These are phyloP conservation scores for Tretioscincus oriximinensis DNA, from an alignment of 2,113 vertebrate genomes.

Conservation along the genomic window DNA sequence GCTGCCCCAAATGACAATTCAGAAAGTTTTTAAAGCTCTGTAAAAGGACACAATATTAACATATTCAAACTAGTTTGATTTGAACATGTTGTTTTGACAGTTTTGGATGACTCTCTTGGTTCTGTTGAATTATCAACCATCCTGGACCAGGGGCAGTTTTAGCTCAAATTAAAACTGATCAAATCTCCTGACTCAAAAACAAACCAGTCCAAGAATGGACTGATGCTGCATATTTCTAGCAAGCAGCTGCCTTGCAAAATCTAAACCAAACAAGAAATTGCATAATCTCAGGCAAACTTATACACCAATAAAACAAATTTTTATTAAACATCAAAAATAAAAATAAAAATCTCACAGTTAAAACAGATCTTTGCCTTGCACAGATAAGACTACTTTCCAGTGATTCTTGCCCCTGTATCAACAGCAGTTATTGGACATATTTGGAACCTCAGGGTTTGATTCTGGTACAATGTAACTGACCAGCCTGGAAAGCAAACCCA, in stretches of 20 bases:
- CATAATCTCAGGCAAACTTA: neutral
- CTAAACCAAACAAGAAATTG: neutral
- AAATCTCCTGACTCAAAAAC: no score
- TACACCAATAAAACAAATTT: slow-evolving; percentile 3
- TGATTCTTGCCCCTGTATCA: neutral
- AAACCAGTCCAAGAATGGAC: no score
- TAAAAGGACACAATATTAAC: no score
- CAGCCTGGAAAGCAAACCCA: neutral
- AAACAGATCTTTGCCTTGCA: neutral
- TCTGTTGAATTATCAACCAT: no score
- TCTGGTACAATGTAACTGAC: neutral
- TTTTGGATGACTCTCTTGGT: no score
- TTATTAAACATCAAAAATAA: slow-evolving; percentile 23
- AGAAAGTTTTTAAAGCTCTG: no score
- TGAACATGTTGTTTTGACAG: no score
- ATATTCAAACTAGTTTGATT: no score
- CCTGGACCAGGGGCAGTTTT: no score
- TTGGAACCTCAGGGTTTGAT: neutral
- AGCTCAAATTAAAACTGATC: no score
- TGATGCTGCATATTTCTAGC: no score
- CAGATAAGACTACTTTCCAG: slow-evolving; percentile 7
- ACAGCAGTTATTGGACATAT: neutral
- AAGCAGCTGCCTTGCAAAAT: neutral
- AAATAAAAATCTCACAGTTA: slow-evolving; percentile 15
- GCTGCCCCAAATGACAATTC: no score